Evolutionary conservation across 2,888 invertebrate species (phyloP), one percentile per base, ranked within the genome.

Genomic region (Spialia ferax): DNA sequence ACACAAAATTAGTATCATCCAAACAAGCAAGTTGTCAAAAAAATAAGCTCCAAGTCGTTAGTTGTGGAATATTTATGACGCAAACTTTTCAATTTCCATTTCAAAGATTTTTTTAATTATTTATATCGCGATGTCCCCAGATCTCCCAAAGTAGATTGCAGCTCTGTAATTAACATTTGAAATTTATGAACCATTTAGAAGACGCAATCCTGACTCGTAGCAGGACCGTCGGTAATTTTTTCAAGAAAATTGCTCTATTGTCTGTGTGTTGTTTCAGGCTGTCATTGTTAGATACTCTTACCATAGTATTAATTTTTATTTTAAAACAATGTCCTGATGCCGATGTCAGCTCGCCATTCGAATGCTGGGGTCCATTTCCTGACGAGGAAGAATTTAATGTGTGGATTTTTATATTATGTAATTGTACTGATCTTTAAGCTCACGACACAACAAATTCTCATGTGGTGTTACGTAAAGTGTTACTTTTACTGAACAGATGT

Each of bases 161-260:
- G 54, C 54, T 68, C 29, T 26, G 63, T 56, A 68, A 68, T 68
- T 68, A 68, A 68, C 63, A 63, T 68, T 68, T 63, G 35, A 57
- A 62, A 68, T 62, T 62, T 68, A 63, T 68, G 68, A 63, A 63
- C 62, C 62, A 68, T 62, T 68, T 63, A 68, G 52, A 68, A 66
- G 60, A 54, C 66, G 29, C n/a, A 52, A 62, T 38, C 60, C 23
- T 18, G 59, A 52, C 57, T 18, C 20, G 18, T 15, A 32, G n/a
- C 20, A 26, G 26, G 11, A 54, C 38, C 20, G 50, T 42, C 26
- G 52, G 64, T 15, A 13, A 20, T 64, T 35, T 57, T 64, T 20
- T 20, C 48, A 50, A 48, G 57, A 59, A 60, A 50, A 59, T 50
- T 65, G 48, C 50, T 65, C 50, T 38, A 64, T 23, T 62, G 50